Evolutionary conservation across 2,797 vertebrate species (phyloP).

Genomic region (Xyrichtys novacula): DNA sequence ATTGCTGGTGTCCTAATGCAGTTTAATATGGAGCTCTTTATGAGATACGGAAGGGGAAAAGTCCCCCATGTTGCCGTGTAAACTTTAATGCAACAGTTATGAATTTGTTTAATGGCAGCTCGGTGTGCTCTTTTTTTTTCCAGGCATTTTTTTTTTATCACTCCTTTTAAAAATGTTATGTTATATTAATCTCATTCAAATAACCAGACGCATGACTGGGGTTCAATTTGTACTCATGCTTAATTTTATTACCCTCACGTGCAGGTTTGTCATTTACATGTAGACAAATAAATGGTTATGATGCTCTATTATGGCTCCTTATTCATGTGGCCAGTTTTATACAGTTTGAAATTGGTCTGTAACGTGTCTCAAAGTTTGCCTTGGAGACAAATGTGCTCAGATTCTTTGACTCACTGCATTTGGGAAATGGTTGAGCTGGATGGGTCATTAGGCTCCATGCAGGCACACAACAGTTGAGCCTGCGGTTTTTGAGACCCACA

Average conservation of each 20-base stretch:
- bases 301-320: conserved; percentile 32
- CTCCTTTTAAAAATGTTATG: not conserved
- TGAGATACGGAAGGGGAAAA: conserved; percentile 8
- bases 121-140: conserved; percentile 12
- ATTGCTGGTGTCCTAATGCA: not conserved
- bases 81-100: conserved; percentile 15
- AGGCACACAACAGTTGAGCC: conserved; percentile 46
- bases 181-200: conserved; percentile 5
- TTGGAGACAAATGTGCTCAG: conserved; percentile 30
- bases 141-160: not conserved
- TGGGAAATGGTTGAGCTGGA: conserved; percentile 45
- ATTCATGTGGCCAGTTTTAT: conserved; percentile 54
- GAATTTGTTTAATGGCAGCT: conserved; percentile 8
- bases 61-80: conserved; percentile 9
- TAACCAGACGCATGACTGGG: conserved; percentile 4
- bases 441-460: conserved; percentile 58
- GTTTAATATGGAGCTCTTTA: not conserved
- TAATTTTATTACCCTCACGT: conserved; percentile 29
- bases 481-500: conserved; percentile 53
- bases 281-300: conserved; percentile 23
- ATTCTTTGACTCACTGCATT: conserved; percentile 32
- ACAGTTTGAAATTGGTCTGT: conserved; percentile 57
- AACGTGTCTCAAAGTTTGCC: conserved; percentile 51
- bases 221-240: conserved; percentile 14
- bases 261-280: conserved; percentile 20